These are phyloP conservation scores for Aeoliscus strigatus DNA, from an alignment of 2,797 vertebrate species.

Conservation along the genomic window DNA sequence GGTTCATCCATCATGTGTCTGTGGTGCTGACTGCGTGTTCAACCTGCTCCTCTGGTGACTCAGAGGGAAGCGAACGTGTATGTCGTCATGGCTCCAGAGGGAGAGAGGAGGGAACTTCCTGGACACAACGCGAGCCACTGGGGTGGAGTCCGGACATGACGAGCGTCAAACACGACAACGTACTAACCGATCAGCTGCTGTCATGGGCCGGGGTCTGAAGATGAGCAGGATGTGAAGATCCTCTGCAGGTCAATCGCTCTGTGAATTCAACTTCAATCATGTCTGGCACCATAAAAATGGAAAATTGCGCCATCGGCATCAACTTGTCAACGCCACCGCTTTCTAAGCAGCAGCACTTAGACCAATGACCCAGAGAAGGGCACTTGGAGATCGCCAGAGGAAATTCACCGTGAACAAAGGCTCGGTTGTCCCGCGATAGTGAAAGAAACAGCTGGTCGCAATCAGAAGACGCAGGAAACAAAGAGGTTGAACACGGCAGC, in stretches of 20 bases:
- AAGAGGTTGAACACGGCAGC: conserved; percentile 27
- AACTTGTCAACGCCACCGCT: no score
- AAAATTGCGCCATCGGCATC: no score
- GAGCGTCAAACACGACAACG: conserved; percentile 8
- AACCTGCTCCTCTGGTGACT: conserved; percentile 34
- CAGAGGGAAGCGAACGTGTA: conserved; percentile 32
- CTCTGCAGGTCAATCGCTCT: neutral
- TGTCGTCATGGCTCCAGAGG: conserved; percentile 6
- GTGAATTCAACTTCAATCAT: no score
- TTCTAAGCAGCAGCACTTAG: conserved; percentile 15
- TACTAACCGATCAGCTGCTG: no score
- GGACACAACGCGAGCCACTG: conserved; percentile 6
- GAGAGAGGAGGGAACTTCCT: conserved; percentile 3
- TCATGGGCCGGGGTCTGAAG: no score
- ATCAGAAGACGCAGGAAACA: conserved; percentile 39
- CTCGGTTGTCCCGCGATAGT: conserved; percentile 23
- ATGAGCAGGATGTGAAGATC: neutral
- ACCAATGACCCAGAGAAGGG: conserved; percentile 26
- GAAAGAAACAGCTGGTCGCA: conserved; percentile 44
- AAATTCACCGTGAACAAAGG: conserved; percentile 37
- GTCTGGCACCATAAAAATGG: no score
- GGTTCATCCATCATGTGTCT: conserved; percentile 16
- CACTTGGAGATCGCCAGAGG: conserved; percentile 27
- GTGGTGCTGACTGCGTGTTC: conserved; percentile 14
- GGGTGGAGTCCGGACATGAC: no score